phyloP scores from a whole-genome alignment of 2,888 invertebrate species.

The Amiota minor region DNA sequence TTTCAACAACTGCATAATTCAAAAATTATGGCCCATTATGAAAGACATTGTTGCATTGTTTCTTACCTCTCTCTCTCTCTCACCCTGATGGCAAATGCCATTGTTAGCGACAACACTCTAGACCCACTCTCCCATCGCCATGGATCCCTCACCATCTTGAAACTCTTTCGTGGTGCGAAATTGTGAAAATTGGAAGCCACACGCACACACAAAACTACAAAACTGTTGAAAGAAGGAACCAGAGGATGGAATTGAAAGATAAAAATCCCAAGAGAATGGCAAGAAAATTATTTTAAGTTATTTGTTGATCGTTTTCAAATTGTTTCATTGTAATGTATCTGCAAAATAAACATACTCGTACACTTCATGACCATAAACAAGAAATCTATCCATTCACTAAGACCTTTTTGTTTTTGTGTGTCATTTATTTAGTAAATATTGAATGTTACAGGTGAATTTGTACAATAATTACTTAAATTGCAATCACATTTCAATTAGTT shows the following conservation, averaged over 20 bases:
- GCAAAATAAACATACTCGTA: not conserved
- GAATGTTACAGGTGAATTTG: too few species aligned
- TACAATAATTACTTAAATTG: too few species aligned
- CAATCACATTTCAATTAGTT: too few species aligned
- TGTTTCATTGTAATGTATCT: constrained; percentile 56
- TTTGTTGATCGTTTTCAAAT: constrained; percentile 61
- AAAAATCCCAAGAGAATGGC: constrained; percentile 43
- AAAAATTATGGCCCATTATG: constrained; percentile 30
- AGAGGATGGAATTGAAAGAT: not conserved
- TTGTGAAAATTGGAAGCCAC: constrained; percentile 14
- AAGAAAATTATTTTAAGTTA: constrained; percentile 61
- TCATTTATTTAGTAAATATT: too few species aligned
- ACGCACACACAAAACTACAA: constrained; percentile 11
- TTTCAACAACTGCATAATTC: constrained; percentile 28
- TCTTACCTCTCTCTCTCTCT: not conserved
- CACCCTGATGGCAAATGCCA: not conserved
- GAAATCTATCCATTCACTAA: too few species aligned
- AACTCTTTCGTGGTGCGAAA: not conserved
- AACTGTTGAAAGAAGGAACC: not conserved
- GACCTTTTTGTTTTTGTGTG: too few species aligned
- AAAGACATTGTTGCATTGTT: constrained; percentile 23
- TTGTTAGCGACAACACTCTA: constrained; percentile 3
- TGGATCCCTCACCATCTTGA: not conserved
- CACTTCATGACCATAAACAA: too few species aligned
- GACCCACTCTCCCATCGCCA: not conserved